Percentiles rank a stretch among this genome's conserved stretches.
Conservation (phyloP, 2,113 vertebrate species). For the Pseudorectes ferrugineus region DNA sequence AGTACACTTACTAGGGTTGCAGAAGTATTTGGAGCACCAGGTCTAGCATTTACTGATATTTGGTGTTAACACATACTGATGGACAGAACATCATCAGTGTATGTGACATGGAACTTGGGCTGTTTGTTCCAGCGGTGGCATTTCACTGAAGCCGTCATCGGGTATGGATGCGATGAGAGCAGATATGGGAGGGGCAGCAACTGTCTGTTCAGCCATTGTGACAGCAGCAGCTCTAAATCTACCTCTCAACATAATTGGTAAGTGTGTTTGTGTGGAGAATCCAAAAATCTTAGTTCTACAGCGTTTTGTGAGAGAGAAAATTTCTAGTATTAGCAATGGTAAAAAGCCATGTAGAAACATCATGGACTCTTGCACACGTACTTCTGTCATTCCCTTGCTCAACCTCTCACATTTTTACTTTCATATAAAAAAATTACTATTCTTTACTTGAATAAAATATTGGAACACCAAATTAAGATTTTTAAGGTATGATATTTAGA, state of each 20-base stretch:
- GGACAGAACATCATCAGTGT: background rate
- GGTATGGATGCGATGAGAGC: conserved; percentile 97
- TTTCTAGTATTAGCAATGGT: background rate
- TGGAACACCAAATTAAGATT: background rate
- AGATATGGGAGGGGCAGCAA: conserved; percentile 97
- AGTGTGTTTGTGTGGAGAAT: background rate
- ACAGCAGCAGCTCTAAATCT: conserved; percentile 87
- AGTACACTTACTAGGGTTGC: background rate
- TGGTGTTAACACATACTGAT: background rate
- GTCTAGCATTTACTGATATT: background rate
- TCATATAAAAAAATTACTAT: background rate
- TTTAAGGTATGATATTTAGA: background rate
- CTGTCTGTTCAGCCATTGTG: conserved; percentile 87
- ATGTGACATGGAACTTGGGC: accelerated
- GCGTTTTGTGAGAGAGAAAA: background rate
- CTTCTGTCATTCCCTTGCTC: background rate
- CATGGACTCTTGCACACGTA: background rate
- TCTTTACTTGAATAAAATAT: background rate
- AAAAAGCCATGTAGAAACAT: background rate
- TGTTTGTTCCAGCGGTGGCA: conserved; percentile 83
- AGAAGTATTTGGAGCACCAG: background rate
- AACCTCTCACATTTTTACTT: background rate
- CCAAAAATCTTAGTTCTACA: background rate
- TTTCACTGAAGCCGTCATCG: conserved; percentile 89
- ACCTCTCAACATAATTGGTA: conserved; percentile 90